Conservation (phyloP, 2,888 invertebrate genomes). For the Eupithecia insigniata region DNA sequence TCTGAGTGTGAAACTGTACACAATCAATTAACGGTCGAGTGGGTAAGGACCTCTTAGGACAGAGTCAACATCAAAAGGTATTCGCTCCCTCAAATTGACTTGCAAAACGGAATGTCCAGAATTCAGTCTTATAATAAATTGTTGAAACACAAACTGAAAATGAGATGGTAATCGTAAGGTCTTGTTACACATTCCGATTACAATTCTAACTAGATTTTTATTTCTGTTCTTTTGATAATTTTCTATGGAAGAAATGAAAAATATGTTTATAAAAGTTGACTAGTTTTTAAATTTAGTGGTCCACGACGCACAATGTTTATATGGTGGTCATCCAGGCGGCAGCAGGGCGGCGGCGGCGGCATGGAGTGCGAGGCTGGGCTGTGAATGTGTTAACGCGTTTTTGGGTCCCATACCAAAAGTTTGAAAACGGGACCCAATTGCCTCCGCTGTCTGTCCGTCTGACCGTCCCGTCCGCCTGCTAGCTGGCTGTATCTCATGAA, state of each 20-base stretch:
- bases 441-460: too few relatives aligned
- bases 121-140: conserved; percentile 37
- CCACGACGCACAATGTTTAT: too few relatives aligned
- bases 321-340: too few relatives aligned
- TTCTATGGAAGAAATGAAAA: not conserved
- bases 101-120: conserved; percentile 49
- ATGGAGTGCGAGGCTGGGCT: too few relatives aligned
- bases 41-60: not conserved
- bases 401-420: too few relatives aligned
- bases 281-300: too few relatives aligned
- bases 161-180: not conserved
- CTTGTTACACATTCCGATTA: not conserved
- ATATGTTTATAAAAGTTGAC: too few relatives aligned
- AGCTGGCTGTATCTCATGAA: too few relatives aligned
- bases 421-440: too few relatives aligned
- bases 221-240: not conserved
- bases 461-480: too few relatives aligned
- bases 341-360: too few relatives aligned
- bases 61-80: not conserved
- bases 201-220: not conserved
- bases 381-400: too few relatives aligned
- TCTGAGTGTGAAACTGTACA: not conserved
- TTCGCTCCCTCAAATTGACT: conserved; percentile 51
- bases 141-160: conserved; percentile 23
- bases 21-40: conserved; percentile 1